Evolutionary conservation across 2,888 invertebrate genomes (phyloP), one percentile per base, ranked within the genome.

Genomic region (Parapristionchus giblindavisi): DNA sequence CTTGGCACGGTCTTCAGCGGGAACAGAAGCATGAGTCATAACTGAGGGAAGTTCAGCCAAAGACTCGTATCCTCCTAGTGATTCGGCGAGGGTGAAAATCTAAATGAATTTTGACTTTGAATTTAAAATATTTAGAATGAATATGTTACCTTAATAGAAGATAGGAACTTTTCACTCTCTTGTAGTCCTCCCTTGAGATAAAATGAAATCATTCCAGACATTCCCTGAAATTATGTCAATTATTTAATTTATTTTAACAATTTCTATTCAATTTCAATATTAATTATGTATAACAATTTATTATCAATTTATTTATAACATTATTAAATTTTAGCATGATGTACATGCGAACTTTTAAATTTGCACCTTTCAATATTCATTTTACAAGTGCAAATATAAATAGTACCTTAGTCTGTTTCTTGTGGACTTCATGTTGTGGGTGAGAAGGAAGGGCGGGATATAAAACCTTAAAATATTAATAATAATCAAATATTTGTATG

Each of bases 21-120:
- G 94, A 38, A 97, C 93, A 0, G 94, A 94, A 1, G 95, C 94
- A 88, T 98, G 98, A 0, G 97, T 97, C 98, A 98, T 98, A 36
- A 94, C 89, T n/a, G 85, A 78, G 48, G 97, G 97, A 81, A 96
- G 91, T 90, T 96, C 96, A 3, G 95, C 94, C 80, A 98, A 91
- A 88, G 95, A 95, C 88, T 98, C 96, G 86, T 93, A 95, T 75
- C 96, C 96, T 66, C 98, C 98, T 77, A 99, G 91, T 87, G 96
- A 96, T 89, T 96, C 97, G 4, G 97, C 97, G 71, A 96, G 89
- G 0, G 91, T 92, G 89, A 96, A 95, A 34, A 95, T 29, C 85
- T 88, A 40, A 73, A 80, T 73, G 14, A 21, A 17, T 34, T 52
- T 24, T 14, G 48, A 24, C 58, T 14, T 58, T 58, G 58, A 21